A percentile compares a stretch with the other conserved stretches of the same genome.
Conservation (phyloP, 2,797 vertebrate genomes). For the Chloroceryle amazona region DNA sequence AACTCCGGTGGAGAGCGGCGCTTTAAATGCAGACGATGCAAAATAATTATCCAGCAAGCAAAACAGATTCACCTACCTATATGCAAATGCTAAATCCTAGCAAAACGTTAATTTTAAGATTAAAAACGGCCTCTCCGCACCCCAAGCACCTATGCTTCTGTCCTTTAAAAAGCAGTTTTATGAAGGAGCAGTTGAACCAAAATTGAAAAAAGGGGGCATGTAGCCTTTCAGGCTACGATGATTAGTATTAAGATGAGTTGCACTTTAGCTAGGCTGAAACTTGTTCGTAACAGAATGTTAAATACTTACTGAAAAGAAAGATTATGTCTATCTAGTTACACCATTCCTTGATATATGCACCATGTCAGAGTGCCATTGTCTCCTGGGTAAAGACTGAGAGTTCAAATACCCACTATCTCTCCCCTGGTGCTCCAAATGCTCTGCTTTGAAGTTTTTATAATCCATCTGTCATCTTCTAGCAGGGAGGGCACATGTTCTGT, state of each 20-base stretch:
- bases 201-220: constrained; percentile 67
- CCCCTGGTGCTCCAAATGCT: constrained; percentile 96
- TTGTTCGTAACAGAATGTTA: constrained; percentile 95
- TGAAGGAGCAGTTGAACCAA: constrained; percentile 73
- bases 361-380: constrained; percentile 98
- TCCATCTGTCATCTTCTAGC: constrained; percentile 99
- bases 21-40: constrained; percentile 32
- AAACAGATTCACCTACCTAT: background rate
- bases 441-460: constrained; percentile 99
- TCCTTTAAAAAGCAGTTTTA: constrained; percentile 76
- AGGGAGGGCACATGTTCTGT: constrained; percentile 97
- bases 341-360: constrained; percentile 97
- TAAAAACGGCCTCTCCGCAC: constrained; percentile 8
- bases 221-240: constrained; percentile 71
- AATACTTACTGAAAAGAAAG: constrained; percentile 92
- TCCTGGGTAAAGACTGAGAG: constrained; percentile 99
- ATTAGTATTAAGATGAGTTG: constrained; percentile 83
- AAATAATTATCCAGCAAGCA: background rate
- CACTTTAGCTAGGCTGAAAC: constrained; percentile 88
- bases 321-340: constrained; percentile 96
- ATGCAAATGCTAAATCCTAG: background rate
- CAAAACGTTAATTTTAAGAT: constrained; percentile 24
- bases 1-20: background rate
- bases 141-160: constrained; percentile 20
- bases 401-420: constrained; percentile 99